A percentile compares a stretch with the other conserved stretches of the same genome.
Conservation (phyloP, 2,113 vertebrate species). For the Phycodurus eques region DNA sequence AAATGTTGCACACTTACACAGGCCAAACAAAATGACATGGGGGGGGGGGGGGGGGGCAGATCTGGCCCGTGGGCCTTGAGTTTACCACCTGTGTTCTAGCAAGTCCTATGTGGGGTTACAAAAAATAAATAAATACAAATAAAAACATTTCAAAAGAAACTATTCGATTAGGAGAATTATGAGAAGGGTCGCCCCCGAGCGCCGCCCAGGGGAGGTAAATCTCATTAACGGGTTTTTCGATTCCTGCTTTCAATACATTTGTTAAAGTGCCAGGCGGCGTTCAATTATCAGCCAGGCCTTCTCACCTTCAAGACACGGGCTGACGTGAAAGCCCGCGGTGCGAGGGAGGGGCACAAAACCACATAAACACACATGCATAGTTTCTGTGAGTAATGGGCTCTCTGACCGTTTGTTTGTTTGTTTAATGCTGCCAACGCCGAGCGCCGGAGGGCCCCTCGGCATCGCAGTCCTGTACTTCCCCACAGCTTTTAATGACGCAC, state of each 20-base stretch:
- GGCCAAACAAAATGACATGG: neutral
- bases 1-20: neutral
- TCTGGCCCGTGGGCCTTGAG: neutral
- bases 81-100: neutral
- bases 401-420: conserved; percentile 70
- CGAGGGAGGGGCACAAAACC: conserved; percentile 32
- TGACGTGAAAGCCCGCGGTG: conserved; percentile 54
- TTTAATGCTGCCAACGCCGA: conserved; percentile 65
- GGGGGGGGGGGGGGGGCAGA: neutral
- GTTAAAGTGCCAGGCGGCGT: conserved; percentile 66
- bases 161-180: conserved; percentile 74
- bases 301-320: conserved; percentile 68
- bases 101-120: neutral
- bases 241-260: conserved; percentile 72
- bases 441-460: conserved; percentile 53
- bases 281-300: conserved; percentile 71
- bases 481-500: conserved; percentile 36
- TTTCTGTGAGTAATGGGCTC: conserved; percentile 53
- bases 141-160: conserved; percentile 64
- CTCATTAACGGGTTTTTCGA: conserved; percentile 77
- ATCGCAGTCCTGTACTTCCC: conserved; percentile 17
- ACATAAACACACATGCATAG: conserved; percentile 5
- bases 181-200: conserved; percentile 66
- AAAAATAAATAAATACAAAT: conserved; percentile 24
- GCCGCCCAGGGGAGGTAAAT: conserved; percentile 62